These are phyloP conservation scores for Leuciscus waleckii DNA, from an alignment of 2,797 vertebrate genomes.

Conservation along the genomic window DNA sequence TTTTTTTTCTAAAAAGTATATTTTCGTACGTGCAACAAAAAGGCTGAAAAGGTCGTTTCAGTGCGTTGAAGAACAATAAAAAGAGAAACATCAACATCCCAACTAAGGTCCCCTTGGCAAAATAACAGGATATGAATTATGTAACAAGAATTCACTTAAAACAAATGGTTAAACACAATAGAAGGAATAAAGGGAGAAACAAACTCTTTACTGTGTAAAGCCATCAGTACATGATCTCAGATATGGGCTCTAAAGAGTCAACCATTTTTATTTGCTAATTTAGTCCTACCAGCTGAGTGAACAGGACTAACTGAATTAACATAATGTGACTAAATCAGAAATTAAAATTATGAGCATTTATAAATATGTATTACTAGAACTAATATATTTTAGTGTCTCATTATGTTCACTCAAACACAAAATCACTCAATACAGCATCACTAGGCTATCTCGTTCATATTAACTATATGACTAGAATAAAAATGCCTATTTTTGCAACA, in stretches of 20 bases:
- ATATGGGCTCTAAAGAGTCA: constrained; percentile 65
- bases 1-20: too few species aligned
- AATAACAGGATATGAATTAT: constrained; percentile 85
- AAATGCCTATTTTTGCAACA: background rate
- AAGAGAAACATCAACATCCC: constrained; percentile 73
- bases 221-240: constrained; percentile 73
- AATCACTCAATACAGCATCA: background rate
- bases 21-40: too few species aligned
- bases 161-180: constrained; percentile 78
- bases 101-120: constrained; percentile 71
- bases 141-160: constrained; percentile 81
- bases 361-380: background rate
- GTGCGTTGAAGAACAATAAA: constrained; percentile 80
- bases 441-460: background rate
- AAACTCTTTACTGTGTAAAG: constrained; percentile 62
- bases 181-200: constrained; percentile 72
- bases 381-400: background rate
- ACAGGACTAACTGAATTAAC: background rate
- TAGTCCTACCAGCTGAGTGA: constrained; percentile 32
- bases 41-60: constrained; percentile 72
- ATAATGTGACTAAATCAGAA: background rate
- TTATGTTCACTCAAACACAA: background rate
- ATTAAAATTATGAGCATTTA: background rate
- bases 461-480: background rate
- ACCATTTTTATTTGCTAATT: constrained; percentile 51